These are phyloP conservation scores for Kuschelorhynchus macadamiae DNA, from an alignment of 2,888 invertebrate genomes.

Conservation along the genomic window DNA sequence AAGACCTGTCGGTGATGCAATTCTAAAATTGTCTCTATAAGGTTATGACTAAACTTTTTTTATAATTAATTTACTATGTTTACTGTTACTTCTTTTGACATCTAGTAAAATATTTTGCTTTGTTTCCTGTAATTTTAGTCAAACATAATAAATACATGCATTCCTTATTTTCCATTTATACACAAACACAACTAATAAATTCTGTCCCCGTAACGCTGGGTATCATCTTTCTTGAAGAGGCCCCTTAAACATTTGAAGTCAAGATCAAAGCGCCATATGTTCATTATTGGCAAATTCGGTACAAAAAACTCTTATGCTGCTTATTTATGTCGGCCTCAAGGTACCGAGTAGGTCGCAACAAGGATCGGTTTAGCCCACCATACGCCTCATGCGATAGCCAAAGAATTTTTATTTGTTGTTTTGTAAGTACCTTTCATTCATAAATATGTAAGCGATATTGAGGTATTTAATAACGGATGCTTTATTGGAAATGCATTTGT, in stretches of 20 bases:
- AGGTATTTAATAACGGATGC: not conserved
- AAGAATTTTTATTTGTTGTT: slow-evolving; percentile 49
- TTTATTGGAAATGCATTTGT: not conserved
- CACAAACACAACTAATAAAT: no score
- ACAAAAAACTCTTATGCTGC: slow-evolving; percentile 20
- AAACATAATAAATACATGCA: no score
- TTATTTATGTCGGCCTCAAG: slow-evolving; percentile 53
- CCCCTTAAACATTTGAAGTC: slow-evolving; percentile 11
- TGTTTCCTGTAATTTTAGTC: no score
- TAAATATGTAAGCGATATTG: slow-evolving; percentile 43
- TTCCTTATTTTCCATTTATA: no score
- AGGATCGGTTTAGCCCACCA: slow-evolving; percentile 58
- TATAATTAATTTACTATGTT: no score
- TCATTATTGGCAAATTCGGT: slow-evolving; percentile 41
- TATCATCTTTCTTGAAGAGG: not conserved
- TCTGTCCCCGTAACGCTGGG: no score
- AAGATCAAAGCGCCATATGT: slow-evolving; percentile 41
- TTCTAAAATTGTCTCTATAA: no score
- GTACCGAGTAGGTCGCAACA: slow-evolving; percentile 58
- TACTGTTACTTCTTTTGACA: no score
- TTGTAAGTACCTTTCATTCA: slow-evolving; percentile 47
- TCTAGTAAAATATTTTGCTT: no score
- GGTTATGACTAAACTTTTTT: no score
- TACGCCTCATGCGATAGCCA: slow-evolving; percentile 53
- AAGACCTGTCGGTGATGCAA: no score